phyloP scores from a whole-genome alignment of 2,113 vertebrate genomes.

The Muscicapa adusta region DNA sequence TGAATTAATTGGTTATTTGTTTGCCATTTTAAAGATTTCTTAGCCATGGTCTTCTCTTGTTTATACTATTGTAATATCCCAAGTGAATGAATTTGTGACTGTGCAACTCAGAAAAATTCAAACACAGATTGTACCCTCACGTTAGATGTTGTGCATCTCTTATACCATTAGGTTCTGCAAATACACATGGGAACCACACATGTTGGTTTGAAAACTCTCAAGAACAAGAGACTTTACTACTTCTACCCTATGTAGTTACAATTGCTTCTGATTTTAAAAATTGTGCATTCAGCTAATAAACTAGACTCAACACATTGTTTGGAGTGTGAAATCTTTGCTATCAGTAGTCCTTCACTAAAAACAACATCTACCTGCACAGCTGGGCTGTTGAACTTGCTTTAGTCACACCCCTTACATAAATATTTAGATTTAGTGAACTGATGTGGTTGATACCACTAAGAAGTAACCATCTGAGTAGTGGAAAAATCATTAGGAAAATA shows the following conservation, averaged over 20 bases:
- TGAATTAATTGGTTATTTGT: neutral
- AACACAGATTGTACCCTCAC: neutral
- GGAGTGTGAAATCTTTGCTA: neutral
- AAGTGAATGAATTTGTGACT: neutral
- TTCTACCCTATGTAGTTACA: neutral
- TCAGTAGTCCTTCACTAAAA: neutral
- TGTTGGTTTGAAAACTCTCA: neutral
- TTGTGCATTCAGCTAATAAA: neutral
- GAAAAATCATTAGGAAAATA: neutral
- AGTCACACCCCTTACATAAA: neutral
- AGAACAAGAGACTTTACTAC: neutral
- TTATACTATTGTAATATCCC: neutral
- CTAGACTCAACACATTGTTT: neutral
- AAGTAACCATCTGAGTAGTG: neutral
- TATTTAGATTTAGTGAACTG: neutral
- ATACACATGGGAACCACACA: neutral
- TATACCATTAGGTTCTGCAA: neutral
- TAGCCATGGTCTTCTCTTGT: neutral
- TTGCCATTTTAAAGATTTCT: neutral
- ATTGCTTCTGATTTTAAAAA: neutral
- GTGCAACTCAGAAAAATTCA: neutral
- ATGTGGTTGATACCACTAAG: neutral
- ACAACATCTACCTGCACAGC: neutral
- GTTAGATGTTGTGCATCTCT: neutral
- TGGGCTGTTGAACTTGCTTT: neutral